These are phyloP conservation scores for Drosophila pallidifrons DNA, from an alignment of 1,140 invertebrate species.

Conservation along the genomic window DNA sequence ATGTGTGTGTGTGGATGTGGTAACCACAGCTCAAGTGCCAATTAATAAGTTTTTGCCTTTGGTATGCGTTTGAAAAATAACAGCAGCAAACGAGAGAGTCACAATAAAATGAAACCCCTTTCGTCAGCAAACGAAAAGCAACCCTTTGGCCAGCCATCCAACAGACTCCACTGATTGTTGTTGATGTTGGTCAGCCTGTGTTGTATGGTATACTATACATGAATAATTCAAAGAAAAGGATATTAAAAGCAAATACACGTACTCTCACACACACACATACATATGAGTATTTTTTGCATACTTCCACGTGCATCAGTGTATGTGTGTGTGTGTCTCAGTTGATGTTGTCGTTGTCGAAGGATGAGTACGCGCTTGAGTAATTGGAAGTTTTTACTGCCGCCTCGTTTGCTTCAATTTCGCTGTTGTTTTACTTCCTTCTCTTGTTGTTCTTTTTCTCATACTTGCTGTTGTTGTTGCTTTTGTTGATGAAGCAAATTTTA, in stretches of 20 bases:
- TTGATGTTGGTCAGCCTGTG: slow-evolving; percentile 64
- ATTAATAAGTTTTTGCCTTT: slow-evolving; percentile 78
- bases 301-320: slow-evolving; percentile 3
- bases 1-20: not conserved
- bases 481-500: slow-evolving; percentile 79
- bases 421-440: slow-evolving; percentile 21
- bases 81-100: slow-evolving; percentile 12
- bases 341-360: slow-evolving; percentile 34
- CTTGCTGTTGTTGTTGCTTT: slow-evolving; percentile 30
- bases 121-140: slow-evolving; percentile 6
- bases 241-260: slow-evolving; percentile 76
- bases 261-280: slow-evolving; percentile 29
- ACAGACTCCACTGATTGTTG: slow-evolving; percentile 53
- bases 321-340: slow-evolving; percentile 32
- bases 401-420: slow-evolving; percentile 79
- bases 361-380: slow-evolving; percentile 68
- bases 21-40: slow-evolving; percentile 78
- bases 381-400: slow-evolving; percentile 81
- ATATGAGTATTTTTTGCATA: slow-evolving; percentile 6
- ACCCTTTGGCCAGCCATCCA: slow-evolving; percentile 42
- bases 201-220: slow-evolving; percentile 61
- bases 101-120: slow-evolving; percentile 44
- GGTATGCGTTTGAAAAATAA: slow-evolving; percentile 57
- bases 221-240: slow-evolving; percentile 81
- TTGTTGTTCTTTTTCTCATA: slow-evolving; percentile 19